phyloP scores from a whole-genome alignment of 2,113 vertebrate genomes.

The Bungarus multicinctus region DNA sequence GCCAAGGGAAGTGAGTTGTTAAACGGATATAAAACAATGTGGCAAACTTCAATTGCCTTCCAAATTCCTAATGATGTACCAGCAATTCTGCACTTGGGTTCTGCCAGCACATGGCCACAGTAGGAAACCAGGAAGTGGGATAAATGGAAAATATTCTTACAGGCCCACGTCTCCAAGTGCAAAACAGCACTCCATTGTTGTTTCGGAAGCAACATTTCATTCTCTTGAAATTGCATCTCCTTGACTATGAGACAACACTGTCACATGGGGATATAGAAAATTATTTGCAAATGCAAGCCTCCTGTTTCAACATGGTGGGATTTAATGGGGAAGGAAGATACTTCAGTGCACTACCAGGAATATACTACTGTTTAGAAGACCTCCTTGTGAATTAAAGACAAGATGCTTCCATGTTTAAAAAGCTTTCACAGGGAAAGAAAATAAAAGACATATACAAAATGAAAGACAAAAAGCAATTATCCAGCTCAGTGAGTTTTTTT shows the following conservation, averaged over 20 bases:
- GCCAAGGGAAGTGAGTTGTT: not conserved
- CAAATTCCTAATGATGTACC: not conserved
- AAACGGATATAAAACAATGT: not conserved
- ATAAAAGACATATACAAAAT: not conserved
- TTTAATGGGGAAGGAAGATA: not conserved
- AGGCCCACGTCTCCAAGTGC: not conserved
- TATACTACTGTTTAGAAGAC: not conserved
- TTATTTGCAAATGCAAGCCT: not conserved
- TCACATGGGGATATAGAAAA: not conserved
- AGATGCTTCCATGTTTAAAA: not conserved
- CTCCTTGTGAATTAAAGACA: not conserved
- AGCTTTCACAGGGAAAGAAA: not conserved
- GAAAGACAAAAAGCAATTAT: not conserved
- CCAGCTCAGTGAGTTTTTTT: not conserved
- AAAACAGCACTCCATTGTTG: not conserved
- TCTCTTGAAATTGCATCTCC: not conserved
- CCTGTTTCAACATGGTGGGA: not conserved
- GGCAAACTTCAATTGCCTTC: not conserved
- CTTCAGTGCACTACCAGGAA: not conserved
- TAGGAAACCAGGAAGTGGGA: not conserved
- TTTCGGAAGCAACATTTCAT: not conserved
- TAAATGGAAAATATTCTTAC: not conserved
- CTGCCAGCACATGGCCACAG: not conserved
- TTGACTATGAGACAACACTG: not conserved
- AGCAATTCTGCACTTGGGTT: not conserved